Conservation (phyloP, 2,888 invertebrate genomes). For the Drosophila parthenogenetica region DNA sequence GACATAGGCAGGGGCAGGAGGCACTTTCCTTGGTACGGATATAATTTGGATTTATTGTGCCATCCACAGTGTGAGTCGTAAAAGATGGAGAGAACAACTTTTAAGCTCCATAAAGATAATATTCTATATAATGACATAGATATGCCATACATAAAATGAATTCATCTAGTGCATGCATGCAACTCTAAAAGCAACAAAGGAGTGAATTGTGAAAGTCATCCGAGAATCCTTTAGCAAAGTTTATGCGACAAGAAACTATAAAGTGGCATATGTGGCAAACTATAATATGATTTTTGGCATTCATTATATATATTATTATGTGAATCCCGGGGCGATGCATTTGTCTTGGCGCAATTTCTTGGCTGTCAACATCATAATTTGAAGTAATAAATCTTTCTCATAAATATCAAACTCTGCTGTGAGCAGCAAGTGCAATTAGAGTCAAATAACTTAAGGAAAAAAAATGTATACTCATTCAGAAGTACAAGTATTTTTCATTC, state of each 20-base stretch:
- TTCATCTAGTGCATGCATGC: constrained; percentile 19
- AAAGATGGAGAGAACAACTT: constrained; percentile 49
- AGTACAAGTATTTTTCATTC: constrained; percentile 18
- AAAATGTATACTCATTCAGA: constrained; percentile 16
- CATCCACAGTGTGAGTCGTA: constrained; percentile 43
- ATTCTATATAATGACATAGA: constrained; percentile 15
- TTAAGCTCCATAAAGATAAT: constrained; percentile 47
- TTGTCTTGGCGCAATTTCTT: background rate
- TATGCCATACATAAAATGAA: constrained; percentile 21
- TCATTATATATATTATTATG: background rate
- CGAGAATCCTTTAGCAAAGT: background rate
- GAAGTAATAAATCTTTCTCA: constrained; percentile 1
- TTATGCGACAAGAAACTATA: background rate
- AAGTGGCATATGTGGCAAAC: background rate
- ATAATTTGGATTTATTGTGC: constrained; percentile 67
- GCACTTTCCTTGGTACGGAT: constrained; percentile 38
- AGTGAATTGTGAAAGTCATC: background rate
- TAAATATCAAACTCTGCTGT: background rate
- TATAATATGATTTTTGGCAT: background rate
- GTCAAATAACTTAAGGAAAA: background rate
- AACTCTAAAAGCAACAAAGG: background rate
- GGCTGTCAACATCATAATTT: background rate
- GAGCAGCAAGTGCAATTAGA: constrained; percentile 23
- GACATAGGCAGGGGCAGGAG: constrained; percentile 17
- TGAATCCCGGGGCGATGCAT: background rate